A percentile compares a stretch with the other conserved stretches of the same genome.
Conservation (phyloP, 2,888 invertebrate genomes). For the Drosophila percnosoma region DNA sequence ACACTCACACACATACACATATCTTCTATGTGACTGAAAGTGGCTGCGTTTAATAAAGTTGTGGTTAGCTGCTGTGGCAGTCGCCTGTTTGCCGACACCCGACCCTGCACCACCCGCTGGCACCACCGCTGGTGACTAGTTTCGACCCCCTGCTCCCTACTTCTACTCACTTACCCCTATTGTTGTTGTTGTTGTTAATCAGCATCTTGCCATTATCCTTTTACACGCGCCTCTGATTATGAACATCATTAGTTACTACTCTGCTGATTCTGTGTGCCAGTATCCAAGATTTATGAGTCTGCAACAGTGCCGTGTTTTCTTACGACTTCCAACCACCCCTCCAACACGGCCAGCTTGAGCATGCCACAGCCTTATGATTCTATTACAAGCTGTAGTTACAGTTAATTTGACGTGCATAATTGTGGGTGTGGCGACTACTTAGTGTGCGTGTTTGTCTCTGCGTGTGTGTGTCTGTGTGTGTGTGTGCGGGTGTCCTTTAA, state of each 20-base stretch:
- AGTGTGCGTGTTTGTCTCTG: constrained; percentile 14
- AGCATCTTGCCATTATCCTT: constrained; percentile 69
- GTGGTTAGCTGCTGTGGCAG: constrained; percentile 39
- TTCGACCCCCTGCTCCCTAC: not conserved
- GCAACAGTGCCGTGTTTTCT: constrained; percentile 37
- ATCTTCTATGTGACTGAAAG: constrained; percentile 7
- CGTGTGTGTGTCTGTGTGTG: not conserved
- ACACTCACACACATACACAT: not conserved
- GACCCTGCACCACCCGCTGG: constrained; percentile 1
- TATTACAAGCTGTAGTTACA: constrained; percentile 68
- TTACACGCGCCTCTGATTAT: constrained; percentile 78
- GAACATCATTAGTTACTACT: constrained; percentile 77
- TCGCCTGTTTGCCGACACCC: constrained; percentile 5
- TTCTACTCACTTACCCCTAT: not conserved
- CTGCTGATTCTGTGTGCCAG: constrained; percentile 48
- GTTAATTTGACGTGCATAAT: constrained; percentile 78
- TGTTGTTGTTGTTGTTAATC: constrained; percentile 56
- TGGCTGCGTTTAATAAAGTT: constrained; percentile 64
- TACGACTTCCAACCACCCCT: not conserved
- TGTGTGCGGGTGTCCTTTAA: constrained; percentile 8
- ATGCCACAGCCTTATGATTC: constrained; percentile 21
- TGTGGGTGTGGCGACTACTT: constrained; percentile 49
- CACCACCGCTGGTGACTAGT: not conserved
- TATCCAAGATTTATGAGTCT: constrained; percentile 65
- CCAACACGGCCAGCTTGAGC: not conserved